These are phyloP conservation scores for Martes martes DNA, from an alignment of 2,113 vertebrate species.

Conservation along the genomic window DNA sequence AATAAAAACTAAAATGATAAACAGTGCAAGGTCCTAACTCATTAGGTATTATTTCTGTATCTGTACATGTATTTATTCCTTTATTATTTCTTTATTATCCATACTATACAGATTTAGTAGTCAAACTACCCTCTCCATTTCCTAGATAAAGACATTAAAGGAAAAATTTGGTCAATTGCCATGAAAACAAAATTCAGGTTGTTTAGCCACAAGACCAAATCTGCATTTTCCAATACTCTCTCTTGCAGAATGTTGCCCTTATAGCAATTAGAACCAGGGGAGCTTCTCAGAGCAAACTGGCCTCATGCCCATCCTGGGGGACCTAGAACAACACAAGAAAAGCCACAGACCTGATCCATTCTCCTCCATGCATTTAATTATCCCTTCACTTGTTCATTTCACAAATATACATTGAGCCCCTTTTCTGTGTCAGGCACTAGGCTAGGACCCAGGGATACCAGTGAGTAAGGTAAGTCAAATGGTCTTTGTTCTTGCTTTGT, in stretches of 20 bases:
- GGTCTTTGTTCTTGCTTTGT: background rate
- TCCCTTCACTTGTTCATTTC: background rate
- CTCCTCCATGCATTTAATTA: no score
- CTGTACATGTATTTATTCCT: background rate
- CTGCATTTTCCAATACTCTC: background rate
- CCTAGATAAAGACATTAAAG: background rate
- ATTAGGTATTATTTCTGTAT: background rate
- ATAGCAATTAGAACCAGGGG: background rate
- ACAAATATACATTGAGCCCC: background rate
- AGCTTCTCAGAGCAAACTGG: background rate
- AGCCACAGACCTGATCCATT: background rate
- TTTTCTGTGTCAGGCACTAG: background rate
- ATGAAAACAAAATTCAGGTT: background rate
- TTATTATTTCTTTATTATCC: background rate
- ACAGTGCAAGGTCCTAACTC: background rate
- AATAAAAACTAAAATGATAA: conserved; percentile 12
- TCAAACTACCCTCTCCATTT: background rate
- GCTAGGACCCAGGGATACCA: background rate
- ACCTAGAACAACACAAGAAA: background rate
- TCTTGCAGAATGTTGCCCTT: background rate
- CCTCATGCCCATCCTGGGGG: background rate
- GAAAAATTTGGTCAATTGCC: background rate
- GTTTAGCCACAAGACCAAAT: background rate
- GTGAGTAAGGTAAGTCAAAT: background rate
- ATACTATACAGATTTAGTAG: background rate